These are phyloP conservation scores for Pseudomugil gertrudae DNA, from an alignment of 2,797 vertebrate species.

Conservation along the genomic window DNA sequence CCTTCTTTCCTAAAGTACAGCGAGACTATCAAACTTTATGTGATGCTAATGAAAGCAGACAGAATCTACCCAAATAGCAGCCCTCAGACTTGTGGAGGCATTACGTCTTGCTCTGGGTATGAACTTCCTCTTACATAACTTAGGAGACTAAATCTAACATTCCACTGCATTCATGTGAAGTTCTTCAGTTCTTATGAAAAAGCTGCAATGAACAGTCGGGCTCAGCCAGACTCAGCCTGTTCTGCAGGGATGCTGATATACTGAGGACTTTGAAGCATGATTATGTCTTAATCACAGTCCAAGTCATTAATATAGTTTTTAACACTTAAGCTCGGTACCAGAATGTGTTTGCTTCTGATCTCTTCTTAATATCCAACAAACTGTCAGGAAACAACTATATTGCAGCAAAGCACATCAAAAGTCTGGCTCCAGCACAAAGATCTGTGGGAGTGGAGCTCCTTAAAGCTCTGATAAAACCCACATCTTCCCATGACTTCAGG, in stretches of 20 bases:
- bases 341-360: conserved; percentile 4
- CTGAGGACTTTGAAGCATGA: conserved; percentile 27
- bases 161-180: conserved; percentile 69
- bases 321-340: conserved; percentile 17
- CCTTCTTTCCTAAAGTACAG: conserved; percentile 65
- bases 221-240: conserved; percentile 51
- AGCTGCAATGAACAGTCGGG: conserved; percentile 47
- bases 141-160: conserved; percentile 68
- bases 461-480: conserved; percentile 60
- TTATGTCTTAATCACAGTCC: conserved; percentile 9
- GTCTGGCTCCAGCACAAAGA: conserved; percentile 43
- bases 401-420: conserved; percentile 58
- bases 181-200: conserved; percentile 70
- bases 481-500: conserved; percentile 79
- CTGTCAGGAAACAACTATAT: conserved; percentile 47
- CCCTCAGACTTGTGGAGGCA: conserved; percentile 63
- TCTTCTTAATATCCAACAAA: conserved; percentile 31
- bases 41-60: conserved; percentile 71
- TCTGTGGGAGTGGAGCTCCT: conserved; percentile 55
- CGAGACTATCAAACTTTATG: conserved; percentile 53
- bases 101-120: conserved; percentile 71
- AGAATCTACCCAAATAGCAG: conserved; percentile 65
- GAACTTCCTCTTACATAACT: conserved; percentile 78
- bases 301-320: conserved; percentile 26
- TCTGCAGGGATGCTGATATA: conserved; percentile 32